Conservation (phyloP, 2,888 invertebrate species). For the Amphipoea oculea region DNA sequence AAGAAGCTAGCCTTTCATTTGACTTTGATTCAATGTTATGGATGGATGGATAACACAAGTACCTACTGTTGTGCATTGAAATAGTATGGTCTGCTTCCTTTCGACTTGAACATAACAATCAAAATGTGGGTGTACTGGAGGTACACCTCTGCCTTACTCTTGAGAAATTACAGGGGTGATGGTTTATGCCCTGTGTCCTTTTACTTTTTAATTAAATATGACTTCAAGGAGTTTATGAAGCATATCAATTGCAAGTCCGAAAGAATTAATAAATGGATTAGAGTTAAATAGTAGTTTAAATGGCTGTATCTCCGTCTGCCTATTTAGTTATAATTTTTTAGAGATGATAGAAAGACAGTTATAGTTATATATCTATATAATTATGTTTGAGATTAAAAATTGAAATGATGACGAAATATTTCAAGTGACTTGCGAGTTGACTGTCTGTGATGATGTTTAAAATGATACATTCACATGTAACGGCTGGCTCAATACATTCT, state of each 20-base stretch:
- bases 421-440: slow-evolving; percentile 7
- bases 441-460: background rate
- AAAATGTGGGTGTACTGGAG: background rate
- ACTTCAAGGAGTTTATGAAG: background rate
- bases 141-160: background rate
- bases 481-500: background rate
- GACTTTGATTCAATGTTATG: background rate
- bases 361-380: too few relatives aligned
- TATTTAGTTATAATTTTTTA: background rate
- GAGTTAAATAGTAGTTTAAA: background rate
- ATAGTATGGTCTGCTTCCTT: slow-evolving; percentile 9
- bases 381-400: background rate
- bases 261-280: background rate
- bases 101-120: background rate
- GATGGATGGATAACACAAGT: background rate
- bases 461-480: slow-evolving; percentile 6
- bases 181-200: background rate
- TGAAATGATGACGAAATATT: slow-evolving; percentile 27
- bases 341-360: background rate
- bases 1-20: background rate
- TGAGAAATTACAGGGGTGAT: background rate
- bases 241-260: background rate
- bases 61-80: background rate
- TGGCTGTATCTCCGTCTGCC: rapidly evolving
- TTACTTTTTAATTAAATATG: slow-evolving; percentile 1